A percentile compares a stretch with the other conserved stretches of the same genome.
These are phyloP conservation scores for Brenthis ino DNA, from an alignment of 2,888 invertebrate genomes.

Conservation along the genomic window DNA sequence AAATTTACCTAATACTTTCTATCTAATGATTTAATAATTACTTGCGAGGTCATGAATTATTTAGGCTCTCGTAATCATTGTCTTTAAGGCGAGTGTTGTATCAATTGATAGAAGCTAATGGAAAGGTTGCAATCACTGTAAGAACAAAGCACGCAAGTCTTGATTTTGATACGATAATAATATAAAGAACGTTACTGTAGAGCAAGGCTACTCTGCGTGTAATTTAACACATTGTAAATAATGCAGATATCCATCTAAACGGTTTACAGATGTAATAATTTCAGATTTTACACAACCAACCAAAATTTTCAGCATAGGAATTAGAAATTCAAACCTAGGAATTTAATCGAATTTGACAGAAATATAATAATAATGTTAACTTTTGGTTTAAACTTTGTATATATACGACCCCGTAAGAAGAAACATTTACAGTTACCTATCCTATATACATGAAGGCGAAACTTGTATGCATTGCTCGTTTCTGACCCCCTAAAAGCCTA, in stretches of 20 bases:
- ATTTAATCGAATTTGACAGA: too few species aligned
- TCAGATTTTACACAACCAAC: too few species aligned
- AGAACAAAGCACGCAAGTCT: conserved; percentile 24
- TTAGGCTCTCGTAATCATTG: conserved; percentile 12
- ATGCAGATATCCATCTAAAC: not conserved
- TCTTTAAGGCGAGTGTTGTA: conserved; percentile 18
- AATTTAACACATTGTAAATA: not conserved
- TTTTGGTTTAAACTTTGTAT: not conserved
- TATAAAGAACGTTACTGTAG: conserved; percentile 16
- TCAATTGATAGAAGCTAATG: conserved; percentile 16
- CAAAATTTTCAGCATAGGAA: too few species aligned
- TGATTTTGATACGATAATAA: conserved; percentile 22
- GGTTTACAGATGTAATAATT: not conserved
- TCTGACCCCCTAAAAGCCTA: conserved; percentile 51
- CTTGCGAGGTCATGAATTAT: conserved; percentile 23
- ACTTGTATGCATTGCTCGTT: conserved; percentile 52
- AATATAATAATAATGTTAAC: not conserved
- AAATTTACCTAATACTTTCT: conserved; percentile 28
- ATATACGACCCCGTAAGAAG: not conserved
- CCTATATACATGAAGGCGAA: conserved; percentile 3
- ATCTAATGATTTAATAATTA: conserved; percentile 25
- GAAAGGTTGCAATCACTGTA: conserved; percentile 20
- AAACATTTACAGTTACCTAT: conserved; percentile 25
- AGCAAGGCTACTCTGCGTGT: conserved; percentile 3
- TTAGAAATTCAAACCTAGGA: too few species aligned